Base-by-base conservation (phyloP, 2,888 invertebrate species). In the Eurois occulta region DNA sequence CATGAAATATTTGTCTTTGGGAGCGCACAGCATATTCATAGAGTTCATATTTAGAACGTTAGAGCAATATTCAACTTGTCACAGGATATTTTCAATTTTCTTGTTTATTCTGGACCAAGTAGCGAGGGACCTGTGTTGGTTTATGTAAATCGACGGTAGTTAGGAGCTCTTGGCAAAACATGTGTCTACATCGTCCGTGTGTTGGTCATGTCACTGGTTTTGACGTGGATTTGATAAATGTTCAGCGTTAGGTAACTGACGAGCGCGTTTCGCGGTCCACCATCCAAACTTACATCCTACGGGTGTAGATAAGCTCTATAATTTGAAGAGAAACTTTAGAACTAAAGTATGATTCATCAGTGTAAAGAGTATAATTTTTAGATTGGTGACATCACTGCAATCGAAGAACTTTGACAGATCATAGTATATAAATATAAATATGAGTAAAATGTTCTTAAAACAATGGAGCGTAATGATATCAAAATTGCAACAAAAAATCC, bases 1-100 rank as follows among this genome's bases (percentile, higher is more conserved):
- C 48, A 48, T 85, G 28, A 72, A 75, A 81, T 85, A 65, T 81
- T 80, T 80, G 70, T 74, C 71, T 84, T 62, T 43, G 46, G 46
- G 38, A 84, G 46, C 60, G 32, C 18, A 68, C 13, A 74, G 48
- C 35, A 43, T 58, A 80, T 28, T 62, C 46, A 52, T 21, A 32
- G 41, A 64, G 55, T 43, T 32, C 5, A 16, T 58, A 64, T 32
- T 35, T 46, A 41, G n/a, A 74, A 4, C 24, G 46, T 35, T 72
- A 24, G 18, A 28, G 28, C 28, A 13, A n/a, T 18, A 5, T 62
- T 35, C 13, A 64, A 18, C 58, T 32, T 60, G 28, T 81, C 8
- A 28, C 13, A 3, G 11, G 0, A 10, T 32, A 21, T 41, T 68
- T 75, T 55, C 21, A 75, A 67, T 62, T 46, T 24, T 32, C 35